Evolutionary conservation across 2,888 invertebrate genomes (phyloP).

Genomic region (Drosophila aldrichi): DNA sequence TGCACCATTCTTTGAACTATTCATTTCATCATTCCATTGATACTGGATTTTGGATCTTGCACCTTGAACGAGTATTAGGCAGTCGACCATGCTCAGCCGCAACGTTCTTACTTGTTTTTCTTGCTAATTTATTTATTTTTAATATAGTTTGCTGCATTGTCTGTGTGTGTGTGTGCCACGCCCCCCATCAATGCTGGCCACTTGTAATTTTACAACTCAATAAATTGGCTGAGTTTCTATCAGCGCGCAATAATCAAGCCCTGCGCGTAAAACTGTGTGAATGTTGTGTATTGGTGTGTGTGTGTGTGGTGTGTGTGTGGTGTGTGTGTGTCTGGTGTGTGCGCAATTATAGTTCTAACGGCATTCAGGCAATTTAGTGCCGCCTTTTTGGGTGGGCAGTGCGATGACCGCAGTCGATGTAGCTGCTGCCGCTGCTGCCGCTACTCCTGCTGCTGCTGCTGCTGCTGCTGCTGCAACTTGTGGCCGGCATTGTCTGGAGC

Average conservation of each 20-base stretch:
- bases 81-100: not conserved
- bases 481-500: slow-evolving; percentile 64
- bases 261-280: slow-evolving; percentile 13
- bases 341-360: slow-evolving; percentile 73
- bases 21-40: too few relatives aligned
- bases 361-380: slow-evolving; percentile 71
- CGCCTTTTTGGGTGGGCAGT: slow-evolving; percentile 78
- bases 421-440: slow-evolving; percentile 29
- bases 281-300: slow-evolving; percentile 17
- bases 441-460: slow-evolving; percentile 17
- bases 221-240: slow-evolving; percentile 69
- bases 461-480: slow-evolving; percentile 31
- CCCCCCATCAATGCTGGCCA: slow-evolving; percentile 13
- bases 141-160: slow-evolving; percentile 56
- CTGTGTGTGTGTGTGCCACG: slow-evolving; percentile 2
- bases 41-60: too few relatives aligned
- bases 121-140: slow-evolving; percentile 75
- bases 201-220: slow-evolving; percentile 76
- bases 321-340: slow-evolving; percentile 51
- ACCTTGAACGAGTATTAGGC: not conserved
- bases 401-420: slow-evolving; percentile 65
- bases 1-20: too few relatives aligned
- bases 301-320: slow-evolving; percentile 34
- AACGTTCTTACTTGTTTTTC: not conserved
- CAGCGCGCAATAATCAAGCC: slow-evolving; percentile 60